Evolutionary conservation across 2,888 invertebrate species (phyloP), one percentile per base, ranked within the genome.

Genomic region (Marasmarcha lunaedactyla): DNA sequence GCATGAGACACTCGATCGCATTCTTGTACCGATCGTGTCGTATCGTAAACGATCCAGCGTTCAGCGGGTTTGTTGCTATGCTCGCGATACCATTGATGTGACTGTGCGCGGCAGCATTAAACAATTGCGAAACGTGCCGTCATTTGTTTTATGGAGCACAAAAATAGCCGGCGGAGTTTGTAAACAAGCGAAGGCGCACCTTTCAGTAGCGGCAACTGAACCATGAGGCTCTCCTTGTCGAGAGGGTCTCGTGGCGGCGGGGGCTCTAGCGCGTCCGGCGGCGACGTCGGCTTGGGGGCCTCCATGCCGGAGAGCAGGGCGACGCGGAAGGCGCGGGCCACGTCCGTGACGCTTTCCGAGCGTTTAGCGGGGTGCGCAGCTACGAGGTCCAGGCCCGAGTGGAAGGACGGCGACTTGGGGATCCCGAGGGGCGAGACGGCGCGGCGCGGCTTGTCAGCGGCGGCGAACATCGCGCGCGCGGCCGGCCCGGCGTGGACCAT

Each of bases 381-480:
- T 57, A 92, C 90, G 59, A 91, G 87, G 70, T 93, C 93, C 53
- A 93, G 85, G 42, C 93, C 93, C 74, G 92, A 92, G 76, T 94
- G 93, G 77, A 93, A 93, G 65, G 93, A 93, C 50, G 93, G 93
- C 58, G 93, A 93, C 76, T 94, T 94, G 54, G 93, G 93, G 63
- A 93, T 90, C 51, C 93, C 91, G 69, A 89, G 84, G 55, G 87
- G 86, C 61, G 86, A 86, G 66, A 85, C 83, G 66, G 78, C 74
- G 62, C 79, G 83, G 50, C 78, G 81, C 65, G 84, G 77, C 63
- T 78, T 78, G 52, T 63, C 63, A 68, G 79, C 78, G 72, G 74
- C 71, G 77, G 79, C 77, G 66, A 84, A 83, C 81, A 79, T 79
- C 74, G 81, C 78, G 71, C 81, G 79, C 71, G 78, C 76, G 73